Evolutionary conservation across 2,113 vertebrate genomes (phyloP).

Genomic region (Pipra filicauda): DNA sequence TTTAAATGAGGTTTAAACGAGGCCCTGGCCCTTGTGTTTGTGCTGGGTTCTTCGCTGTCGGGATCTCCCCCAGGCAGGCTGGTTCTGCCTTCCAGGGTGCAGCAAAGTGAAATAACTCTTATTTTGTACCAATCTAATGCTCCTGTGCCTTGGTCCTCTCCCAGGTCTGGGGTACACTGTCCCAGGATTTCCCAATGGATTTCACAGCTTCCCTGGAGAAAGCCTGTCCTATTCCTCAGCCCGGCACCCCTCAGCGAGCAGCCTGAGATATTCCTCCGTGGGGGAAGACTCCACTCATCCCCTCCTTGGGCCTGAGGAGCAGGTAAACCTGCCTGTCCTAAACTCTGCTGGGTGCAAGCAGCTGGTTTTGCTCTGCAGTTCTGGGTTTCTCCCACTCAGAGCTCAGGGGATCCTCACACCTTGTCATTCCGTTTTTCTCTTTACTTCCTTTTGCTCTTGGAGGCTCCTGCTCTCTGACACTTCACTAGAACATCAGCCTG

Average conservation of each 20-base stretch:
- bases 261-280: conserved; percentile 83
- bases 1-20: not conserved
- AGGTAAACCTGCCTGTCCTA: conserved; percentile 73
- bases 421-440: not conserved
- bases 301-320: conserved; percentile 91
- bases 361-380: not conserved
- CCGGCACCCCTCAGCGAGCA: conserved; percentile 68
- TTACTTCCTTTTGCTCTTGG: not conserved
- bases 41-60: rapidly evolving
- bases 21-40: not conserved
- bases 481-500: not conserved
- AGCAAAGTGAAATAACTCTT: not conserved
- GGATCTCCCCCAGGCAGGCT: not conserved
- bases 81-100: not conserved
- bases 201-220: conserved; percentile 88
- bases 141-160: not conserved
- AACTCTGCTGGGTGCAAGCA: not conserved
- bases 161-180: conserved; percentile 87
- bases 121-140: not conserved
- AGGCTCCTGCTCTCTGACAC: not conserved
- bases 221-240: conserved; percentile 69
- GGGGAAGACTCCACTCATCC: conserved; percentile 89
- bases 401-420: not conserved
- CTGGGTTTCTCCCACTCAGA: not conserved
- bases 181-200: conserved; percentile 92